Evolutionary conservation across 35 echinoderm and acorn worm species (phyloP).

Genomic region (Apostichopus parvimensis): DNA sequence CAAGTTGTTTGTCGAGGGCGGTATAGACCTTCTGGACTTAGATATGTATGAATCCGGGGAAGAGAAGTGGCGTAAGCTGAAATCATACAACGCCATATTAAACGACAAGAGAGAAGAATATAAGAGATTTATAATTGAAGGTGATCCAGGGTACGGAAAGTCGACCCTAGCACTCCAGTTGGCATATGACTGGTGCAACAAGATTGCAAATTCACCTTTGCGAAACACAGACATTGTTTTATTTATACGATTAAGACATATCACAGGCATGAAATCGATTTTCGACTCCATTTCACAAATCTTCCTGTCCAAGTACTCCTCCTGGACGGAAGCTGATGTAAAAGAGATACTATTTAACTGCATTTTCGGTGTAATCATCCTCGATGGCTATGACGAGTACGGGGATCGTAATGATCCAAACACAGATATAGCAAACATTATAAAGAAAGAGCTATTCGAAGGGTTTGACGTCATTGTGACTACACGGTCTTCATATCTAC

Average conservation of each 20-base stretch:
- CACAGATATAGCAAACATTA: not conserved
- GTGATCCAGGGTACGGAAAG: conserved; percentile 20
- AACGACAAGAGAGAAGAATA: not conserved
- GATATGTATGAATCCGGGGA: not conserved
- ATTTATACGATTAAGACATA: not conserved
- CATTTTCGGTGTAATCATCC: not conserved
- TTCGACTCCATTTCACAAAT: not conserved
- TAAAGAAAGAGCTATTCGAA: conserved; percentile 1
- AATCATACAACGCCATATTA: not conserved
- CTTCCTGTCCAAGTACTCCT: not conserved
- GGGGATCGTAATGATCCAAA: not conserved
- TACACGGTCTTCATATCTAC: not conserved
- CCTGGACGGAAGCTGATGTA: not conserved
- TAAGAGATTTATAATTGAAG: conserved; percentile 10
- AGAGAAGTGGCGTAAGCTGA: not conserved
- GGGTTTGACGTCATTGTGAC: conserved; percentile 24
- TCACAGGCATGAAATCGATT: conserved; percentile 6
- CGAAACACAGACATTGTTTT: not conserved
- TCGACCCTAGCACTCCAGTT: not conserved
- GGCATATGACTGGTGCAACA: conserved; percentile 21
- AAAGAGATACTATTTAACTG: not conserved
- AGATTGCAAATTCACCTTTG: not conserved
- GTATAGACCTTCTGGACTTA: not conserved
- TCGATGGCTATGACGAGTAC: conserved; percentile 28
- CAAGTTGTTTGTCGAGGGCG: not conserved